Conservation (phyloP, 1,140 invertebrate genomes). For the Penaeus vannamei region DNA sequence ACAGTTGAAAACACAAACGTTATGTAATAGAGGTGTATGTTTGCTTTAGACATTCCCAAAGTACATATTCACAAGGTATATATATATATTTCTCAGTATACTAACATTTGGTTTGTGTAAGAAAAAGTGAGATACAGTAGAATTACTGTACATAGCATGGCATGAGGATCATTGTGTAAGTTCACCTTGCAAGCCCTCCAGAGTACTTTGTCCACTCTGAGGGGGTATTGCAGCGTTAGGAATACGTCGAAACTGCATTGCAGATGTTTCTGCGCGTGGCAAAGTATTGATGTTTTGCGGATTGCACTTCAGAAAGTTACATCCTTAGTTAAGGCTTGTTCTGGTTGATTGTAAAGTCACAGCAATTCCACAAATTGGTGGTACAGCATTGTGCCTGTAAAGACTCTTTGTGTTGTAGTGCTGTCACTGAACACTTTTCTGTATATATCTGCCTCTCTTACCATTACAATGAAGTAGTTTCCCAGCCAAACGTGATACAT, state of each 20-base stretch:
- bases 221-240: too few species aligned
- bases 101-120: conserved; percentile 26
- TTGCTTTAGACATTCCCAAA: conserved; percentile 61
- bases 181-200: not conserved
- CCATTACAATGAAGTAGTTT: not conserved
- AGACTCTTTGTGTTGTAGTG: conserved; percentile 58
- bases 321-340: conserved; percentile 43
- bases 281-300: not conserved
- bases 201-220: too few species aligned
- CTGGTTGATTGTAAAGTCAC: conserved; percentile 42
- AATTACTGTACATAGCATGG: conserved; percentile 4
- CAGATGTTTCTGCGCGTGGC: too few species aligned
- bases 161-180: conserved; percentile 9
- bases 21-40: conserved; percentile 41
- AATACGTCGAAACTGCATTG: too few species aligned
- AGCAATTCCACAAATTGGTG: conserved; percentile 12
- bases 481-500: conserved; percentile 7
- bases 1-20: conserved; percentile 31
- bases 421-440: conserved; percentile 60
- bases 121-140: conserved; percentile 24
- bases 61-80: conserved; percentile 54
- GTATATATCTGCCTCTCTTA: conserved; percentile 60
- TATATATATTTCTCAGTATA: conserved; percentile 45
- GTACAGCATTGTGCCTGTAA: conserved; percentile 44
- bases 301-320: conserved; percentile 38